Evolutionary conservation across 2,113 vertebrate genomes (phyloP).

Genomic region (Chionis minor): DNA sequence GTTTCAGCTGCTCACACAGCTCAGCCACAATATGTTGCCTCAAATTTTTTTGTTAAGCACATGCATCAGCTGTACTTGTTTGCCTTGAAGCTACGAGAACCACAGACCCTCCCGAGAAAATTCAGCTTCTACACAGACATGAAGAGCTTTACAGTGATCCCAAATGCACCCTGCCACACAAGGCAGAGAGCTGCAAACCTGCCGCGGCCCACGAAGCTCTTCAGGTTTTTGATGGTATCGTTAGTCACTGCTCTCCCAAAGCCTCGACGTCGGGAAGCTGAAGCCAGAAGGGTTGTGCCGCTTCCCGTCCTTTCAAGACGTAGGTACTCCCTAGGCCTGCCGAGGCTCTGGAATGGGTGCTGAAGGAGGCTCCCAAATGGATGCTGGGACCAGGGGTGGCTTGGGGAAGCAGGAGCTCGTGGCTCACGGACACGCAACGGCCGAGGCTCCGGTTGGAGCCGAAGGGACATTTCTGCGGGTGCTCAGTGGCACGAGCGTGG

Average conservation of each 20-base stretch:
- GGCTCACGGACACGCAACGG: not conserved
- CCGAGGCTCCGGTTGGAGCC: not conserved
- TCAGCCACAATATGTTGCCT: slow-evolving; percentile 31
- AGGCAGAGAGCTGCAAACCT: not conserved
- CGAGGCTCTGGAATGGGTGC: not conserved
- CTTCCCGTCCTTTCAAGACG: not conserved
- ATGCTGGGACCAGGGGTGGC: not conserved
- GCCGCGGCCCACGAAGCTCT: not conserved
- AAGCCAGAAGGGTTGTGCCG: not conserved
- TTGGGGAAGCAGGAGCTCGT: not conserved
- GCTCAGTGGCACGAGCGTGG: fast-evolving
- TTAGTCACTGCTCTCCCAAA: not conserved
- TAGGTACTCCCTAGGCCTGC: not conserved
- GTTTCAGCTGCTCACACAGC: slow-evolving; percentile 14
- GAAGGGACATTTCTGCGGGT: not conserved
- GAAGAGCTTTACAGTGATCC: not conserved
- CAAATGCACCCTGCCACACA: not conserved
- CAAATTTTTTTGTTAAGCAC: not conserved
- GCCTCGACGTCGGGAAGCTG: not conserved
- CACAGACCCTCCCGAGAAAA: not conserved
- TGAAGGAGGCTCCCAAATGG: not conserved
- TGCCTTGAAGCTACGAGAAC: not conserved
- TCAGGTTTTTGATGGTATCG: not conserved
- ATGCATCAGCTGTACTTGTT: not conserved
- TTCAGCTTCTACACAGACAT: not conserved